Conservation (phyloP, 2,888 invertebrate species). For the Nemotelus pantherinus region DNA sequence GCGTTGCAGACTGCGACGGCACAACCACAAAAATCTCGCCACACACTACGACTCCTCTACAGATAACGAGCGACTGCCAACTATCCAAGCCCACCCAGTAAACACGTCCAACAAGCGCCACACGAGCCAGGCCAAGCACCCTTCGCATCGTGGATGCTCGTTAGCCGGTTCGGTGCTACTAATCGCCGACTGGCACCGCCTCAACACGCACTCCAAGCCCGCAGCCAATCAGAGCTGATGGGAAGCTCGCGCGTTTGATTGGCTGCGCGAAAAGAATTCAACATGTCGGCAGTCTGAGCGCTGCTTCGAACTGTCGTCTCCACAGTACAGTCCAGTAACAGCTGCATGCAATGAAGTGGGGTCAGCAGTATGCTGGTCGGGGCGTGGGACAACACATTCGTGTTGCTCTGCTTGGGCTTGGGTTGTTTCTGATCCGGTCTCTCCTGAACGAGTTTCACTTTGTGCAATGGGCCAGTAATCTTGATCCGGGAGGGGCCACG, state of each 20-base stretch:
- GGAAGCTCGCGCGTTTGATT: conserved; percentile 29
- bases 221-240: conserved; percentile 36
- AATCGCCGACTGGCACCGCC: background rate
- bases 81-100: conserved; percentile 45
- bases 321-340: background rate
- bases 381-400: no score
- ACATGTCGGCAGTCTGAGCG: conserved; percentile 45
- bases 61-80: conserved; percentile 52
- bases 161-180: conserved; percentile 45
- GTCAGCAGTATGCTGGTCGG: background rate
- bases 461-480: background rate
- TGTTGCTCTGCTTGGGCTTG: background rate
- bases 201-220: background rate
- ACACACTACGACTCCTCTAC: conserved; percentile 48
- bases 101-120: background rate
- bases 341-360: background rate
- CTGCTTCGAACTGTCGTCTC: background rate
- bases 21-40: conserved; percentile 39
- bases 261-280: conserved; percentile 12
- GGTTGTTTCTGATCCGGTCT: background rate
- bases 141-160: conserved; percentile 40
- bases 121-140: conserved; percentile 28
- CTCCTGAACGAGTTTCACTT: background rate
- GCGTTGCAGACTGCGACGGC: conserved; percentile 40
- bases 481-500: conserved; percentile 42